Evolutionary conservation across 1,140 invertebrate species (phyloP).

Genomic region (Caligus rogercresseyi): DNA sequence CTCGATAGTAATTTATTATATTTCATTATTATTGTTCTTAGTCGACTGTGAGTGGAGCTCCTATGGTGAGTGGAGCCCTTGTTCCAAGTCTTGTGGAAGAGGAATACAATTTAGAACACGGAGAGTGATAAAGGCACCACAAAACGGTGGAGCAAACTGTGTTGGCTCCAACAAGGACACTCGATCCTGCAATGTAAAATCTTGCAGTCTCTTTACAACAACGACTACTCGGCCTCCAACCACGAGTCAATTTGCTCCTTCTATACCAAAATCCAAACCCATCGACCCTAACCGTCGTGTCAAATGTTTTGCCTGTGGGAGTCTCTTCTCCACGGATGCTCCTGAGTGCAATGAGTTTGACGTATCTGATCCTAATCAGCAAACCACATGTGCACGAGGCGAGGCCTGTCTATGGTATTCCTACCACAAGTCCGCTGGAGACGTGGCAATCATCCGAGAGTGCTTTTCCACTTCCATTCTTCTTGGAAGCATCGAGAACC

Average conservation of each 20-base stretch:
- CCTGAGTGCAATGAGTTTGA: constrained; percentile 11
- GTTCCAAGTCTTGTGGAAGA: constrained; percentile 9
- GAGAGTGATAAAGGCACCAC: neutral
- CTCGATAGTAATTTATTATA: too few species aligned
- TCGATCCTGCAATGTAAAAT: constrained; percentile 3
- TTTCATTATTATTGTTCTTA: constrained; percentile 13
- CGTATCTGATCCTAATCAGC: neutral
- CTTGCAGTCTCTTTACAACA: neutral
- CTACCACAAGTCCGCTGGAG: constrained; percentile 8
- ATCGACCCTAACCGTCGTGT: constrained; percentile 2
- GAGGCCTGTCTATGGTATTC: constrained; percentile 20
- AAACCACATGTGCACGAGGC: constrained; percentile 2
- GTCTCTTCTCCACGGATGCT: constrained; percentile 14
- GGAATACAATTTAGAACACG: constrained; percentile 12
- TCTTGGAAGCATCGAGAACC: constrained; percentile 14
- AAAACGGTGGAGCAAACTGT: constrained; percentile 7
- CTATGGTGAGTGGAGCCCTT: constrained; percentile 6
- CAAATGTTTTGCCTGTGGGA: constrained; percentile 18
- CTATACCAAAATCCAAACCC: neutral
- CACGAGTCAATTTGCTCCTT: neutral
- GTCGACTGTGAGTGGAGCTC: constrained; percentile 14
- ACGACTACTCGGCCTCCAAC: neutral
- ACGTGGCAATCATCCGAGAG: constrained; percentile 11
- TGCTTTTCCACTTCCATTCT: constrained; percentile 18
- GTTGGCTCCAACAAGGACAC: constrained; percentile 1